Evolutionary conservation across 2,797 vertebrate genomes (phyloP).

Genomic region (Mus caroli): DNA sequence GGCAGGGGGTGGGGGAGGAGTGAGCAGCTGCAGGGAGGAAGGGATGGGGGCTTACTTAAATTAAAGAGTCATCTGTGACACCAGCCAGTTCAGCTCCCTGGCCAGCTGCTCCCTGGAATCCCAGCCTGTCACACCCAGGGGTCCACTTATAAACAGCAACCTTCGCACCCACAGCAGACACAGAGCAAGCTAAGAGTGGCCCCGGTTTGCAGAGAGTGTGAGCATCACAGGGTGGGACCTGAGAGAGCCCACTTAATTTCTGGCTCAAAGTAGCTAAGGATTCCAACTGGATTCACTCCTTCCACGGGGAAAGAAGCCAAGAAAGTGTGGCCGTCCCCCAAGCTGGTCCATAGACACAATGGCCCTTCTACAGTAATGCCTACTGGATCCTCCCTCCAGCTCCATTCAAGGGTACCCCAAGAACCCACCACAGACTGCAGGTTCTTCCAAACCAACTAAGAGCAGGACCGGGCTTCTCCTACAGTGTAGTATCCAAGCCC

Average conservation of each 20-base stretch:
- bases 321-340: conserved; percentile 31
- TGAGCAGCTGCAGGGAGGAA: conserved; percentile 71
- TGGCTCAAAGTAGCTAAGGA: conserved; percentile 5
- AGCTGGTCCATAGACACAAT: conserved; percentile 55
- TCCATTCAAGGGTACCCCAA: conserved; percentile 6
- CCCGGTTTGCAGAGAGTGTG: background rate
- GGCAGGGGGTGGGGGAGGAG: background rate
- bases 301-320: conserved; percentile 12
- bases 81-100: background rate
- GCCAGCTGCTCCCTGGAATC: conserved; percentile 82
- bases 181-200: conserved; percentile 23
- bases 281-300: background rate
- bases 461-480: background rate
- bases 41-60: conserved; percentile 47
- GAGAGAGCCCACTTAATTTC: conserved; percentile 2
- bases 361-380: conserved; percentile 31
- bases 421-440: background rate
- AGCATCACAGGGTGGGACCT: background rate
- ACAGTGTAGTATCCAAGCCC: background rate
- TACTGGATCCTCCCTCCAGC: background rate
- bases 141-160: conserved; percentile 70
- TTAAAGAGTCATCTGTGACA: conserved; percentile 55
- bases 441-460: background rate
- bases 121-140: conserved; percentile 71
- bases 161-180: conserved; percentile 53